phyloP scores from a whole-genome alignment of 2,888 invertebrate genomes.

The Zelleria hepariella region DNA sequence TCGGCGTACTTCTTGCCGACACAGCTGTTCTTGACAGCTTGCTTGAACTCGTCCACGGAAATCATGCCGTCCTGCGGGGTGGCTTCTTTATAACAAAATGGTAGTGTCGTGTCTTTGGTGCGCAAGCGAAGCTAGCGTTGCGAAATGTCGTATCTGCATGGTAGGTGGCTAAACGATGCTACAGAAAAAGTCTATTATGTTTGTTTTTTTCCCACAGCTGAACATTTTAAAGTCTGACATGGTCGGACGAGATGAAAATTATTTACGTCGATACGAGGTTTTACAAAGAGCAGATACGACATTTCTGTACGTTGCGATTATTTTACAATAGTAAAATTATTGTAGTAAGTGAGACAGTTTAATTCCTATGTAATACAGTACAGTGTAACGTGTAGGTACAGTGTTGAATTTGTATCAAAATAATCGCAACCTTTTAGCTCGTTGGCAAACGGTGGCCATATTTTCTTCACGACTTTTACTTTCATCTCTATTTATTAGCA shows the following conservation, averaged over 20 bases:
- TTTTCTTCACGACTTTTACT: neutral
- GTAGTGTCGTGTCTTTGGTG: neutral
- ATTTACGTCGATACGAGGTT: too few species aligned
- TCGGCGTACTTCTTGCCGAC: slow-evolving; percentile 82
- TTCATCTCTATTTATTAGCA: neutral
- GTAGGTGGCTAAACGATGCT: neutral
- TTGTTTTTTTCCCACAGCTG: neutral
- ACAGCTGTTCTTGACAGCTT: slow-evolving; percentile 84
- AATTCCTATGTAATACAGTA: neutral
- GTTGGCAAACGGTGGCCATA: neutral
- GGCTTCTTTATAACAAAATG: neutral
- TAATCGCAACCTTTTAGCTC: neutral
- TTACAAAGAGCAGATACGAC: too few species aligned
- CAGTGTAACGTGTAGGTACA: neutral
- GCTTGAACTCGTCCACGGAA: slow-evolving; percentile 84
- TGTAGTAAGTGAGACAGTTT: neutral
- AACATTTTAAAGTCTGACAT: too few species aligned
- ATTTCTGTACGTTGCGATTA: neutral
- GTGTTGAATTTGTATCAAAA: neutral
- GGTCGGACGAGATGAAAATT: too few species aligned
- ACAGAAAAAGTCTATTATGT: neutral
- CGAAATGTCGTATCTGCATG: neutral
- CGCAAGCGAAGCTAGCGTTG: neutral
- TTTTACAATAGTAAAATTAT: neutral
- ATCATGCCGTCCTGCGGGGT: slow-evolving; percentile 83